Base-by-base conservation (phyloP, 2,797 vertebrate species). In the Danionella dracula region DNA sequence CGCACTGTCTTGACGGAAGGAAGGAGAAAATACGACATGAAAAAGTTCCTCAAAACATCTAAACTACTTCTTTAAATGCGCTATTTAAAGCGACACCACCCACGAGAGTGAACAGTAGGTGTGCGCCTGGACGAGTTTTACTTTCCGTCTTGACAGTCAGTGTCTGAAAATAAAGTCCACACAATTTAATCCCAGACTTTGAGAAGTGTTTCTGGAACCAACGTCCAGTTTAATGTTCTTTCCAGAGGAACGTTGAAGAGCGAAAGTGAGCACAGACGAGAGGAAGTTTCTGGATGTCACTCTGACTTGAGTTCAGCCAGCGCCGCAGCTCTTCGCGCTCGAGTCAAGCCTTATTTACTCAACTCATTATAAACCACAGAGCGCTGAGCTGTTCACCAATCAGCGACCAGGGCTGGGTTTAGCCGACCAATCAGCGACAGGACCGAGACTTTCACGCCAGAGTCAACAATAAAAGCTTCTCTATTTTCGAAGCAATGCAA, bases 281-380 rank as follows among this genome's bases (percentile, higher is more conserved):
- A 42, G 35, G 32, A 21, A 5, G 37, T 16, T 17, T 27, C 12
- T n/a, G 35, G 15, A 15, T 27, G 23, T 59, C 61, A 45, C 31
- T 21, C 54, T 20, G 44, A 31, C 2, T 1, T 9, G 19, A 3
- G 12, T 2, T 15, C 37, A 29, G 6, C n/a, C n/a, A 17, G 40
- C 34, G 44, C 51, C 2, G 35, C 68, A 27, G 83, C 76, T 79
- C 81, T 85, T 84, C 58, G 37, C 55, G 45, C 27, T 66, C 31
- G 20, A 53, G 49, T 38, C 56, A 4, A 27, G 42, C 13, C 84
- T 87, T 88, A 88, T 87, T 88, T 82, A 86, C 87, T 81, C 83
- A 70, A 87, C 81, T 90, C 83, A 82, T 86, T 87, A 88, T 84
- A 86, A 83, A 79, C 77, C 76, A 68, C 79, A 86, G 81, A 83